Conservation (phyloP, 2,113 vertebrate species). For the Onychostoma macrolepis region DNA sequence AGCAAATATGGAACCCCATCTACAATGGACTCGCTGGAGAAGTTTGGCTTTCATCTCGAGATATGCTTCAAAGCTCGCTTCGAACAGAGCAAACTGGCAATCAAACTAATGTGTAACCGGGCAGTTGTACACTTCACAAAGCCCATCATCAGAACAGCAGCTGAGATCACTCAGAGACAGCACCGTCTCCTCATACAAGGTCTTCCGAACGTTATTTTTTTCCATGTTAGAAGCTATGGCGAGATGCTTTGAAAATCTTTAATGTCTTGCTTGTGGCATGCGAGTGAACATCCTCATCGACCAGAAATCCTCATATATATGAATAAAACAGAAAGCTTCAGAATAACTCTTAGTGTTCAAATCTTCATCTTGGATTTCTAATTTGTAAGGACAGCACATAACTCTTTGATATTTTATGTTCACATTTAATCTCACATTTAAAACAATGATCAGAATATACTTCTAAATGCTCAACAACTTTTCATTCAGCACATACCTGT, state of each 20-base stretch:
- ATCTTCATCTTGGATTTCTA: background rate
- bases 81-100: constrained; percentile 74
- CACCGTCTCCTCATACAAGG: constrained; percentile 52
- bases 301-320: constrained; percentile 55
- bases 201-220: constrained; percentile 63
- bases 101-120: constrained; percentile 73
- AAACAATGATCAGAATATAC: background rate
- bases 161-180: constrained; percentile 66
- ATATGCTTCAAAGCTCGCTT: constrained; percentile 68
- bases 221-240: constrained; percentile 52
- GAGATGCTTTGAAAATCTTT: constrained; percentile 58
- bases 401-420: background rate
- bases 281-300: background rate
- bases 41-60: constrained; percentile 76
- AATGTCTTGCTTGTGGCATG: constrained; percentile 42
- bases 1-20: constrained; percentile 68
- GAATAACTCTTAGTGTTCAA: background rate
- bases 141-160: constrained; percentile 61
- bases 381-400: background rate
- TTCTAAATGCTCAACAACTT: background rate
- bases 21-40: constrained; percentile 68
- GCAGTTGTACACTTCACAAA: constrained; percentile 70
- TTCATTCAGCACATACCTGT: background rate
- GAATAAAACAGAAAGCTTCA: background rate
- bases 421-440: background rate